These are phyloP conservation scores for Notarius lentiginosus DNA, from an alignment of 2,113 vertebrate species.

Conservation along the genomic window DNA sequence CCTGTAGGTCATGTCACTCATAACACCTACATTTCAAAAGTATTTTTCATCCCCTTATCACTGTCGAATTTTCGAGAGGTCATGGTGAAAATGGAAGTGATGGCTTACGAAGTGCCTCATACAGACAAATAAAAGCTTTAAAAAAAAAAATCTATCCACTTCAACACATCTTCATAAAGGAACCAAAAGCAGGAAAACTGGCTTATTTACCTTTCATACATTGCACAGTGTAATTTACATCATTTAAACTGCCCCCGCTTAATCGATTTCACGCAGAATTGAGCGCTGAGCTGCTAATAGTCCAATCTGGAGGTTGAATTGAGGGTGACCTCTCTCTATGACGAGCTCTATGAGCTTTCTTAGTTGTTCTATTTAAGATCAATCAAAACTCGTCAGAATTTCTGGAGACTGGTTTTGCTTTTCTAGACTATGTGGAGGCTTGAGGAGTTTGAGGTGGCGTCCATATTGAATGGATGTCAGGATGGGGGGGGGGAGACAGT, in stretches of 20 bases:
- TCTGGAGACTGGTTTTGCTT: not conserved
- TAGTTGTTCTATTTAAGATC: not conserved
- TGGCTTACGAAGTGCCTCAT: not conserved
- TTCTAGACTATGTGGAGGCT: not conserved
- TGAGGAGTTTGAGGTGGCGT: not conserved
- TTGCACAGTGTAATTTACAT: not conserved
- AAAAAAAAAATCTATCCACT: not conserved
- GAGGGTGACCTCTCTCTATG: not conserved
- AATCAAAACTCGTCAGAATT: not conserved
- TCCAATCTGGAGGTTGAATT: not conserved
- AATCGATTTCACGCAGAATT: not conserved
- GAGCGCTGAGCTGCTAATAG: not conserved
- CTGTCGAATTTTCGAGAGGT: not conserved
- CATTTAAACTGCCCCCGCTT: not conserved
- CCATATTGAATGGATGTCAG: not conserved
- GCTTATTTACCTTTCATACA: not conserved
- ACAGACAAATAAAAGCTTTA: not conserved
- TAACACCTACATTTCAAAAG: not conserved
- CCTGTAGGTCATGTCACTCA: not conserved
- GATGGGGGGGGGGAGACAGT: not conserved
- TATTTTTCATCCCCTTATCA: not conserved
- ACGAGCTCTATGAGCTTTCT: not conserved
- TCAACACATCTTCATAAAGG: not conserved
- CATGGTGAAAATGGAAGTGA: not conserved
- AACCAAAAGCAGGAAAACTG: not conserved